Base-by-base conservation (phyloP, 2,888 invertebrate species). In the Andrena dorsata region DNA sequence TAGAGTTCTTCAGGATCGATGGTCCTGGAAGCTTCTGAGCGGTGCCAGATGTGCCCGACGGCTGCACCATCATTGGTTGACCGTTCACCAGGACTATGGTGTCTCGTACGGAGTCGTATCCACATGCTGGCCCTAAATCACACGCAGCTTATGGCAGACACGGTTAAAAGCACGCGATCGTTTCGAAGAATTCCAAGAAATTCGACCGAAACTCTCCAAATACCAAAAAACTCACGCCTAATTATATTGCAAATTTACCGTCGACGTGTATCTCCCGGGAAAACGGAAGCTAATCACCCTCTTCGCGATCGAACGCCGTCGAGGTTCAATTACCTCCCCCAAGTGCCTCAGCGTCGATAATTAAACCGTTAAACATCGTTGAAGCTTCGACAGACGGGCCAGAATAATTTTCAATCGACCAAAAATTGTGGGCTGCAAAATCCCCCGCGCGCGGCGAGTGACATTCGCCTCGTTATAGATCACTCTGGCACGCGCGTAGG, bases 51-150 rank as follows among this genome's bases (percentile, higher is more conserved):
- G 84, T 41, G 32, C 51, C 82, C 16, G 90, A 81, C 0, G 92
- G 88, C 76, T 92, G 92, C 28, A 92, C 87, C 88, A 93, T 95
- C 89, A 94, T 95, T 1, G 95, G 94, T 86, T 94, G 92, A 7
- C 94, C 94, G 76, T 94, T 93, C 10, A 94, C 94, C 77, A 95
- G 88, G 56, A 95, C 94, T 71, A 94, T 94, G 2, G 95, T 95
- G 84, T 95, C 95, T 30, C 94, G 92, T 1, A 94, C 94, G n/a
- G 94, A 94, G 76, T 95, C 94, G 80, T 94, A 95, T 61, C 94
- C 94, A 84, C 93, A 92, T 85, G 93, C 87, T 49, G 83, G 84
- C 4, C 91, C 92, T 92, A 63, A 0, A 47, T 30, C 20, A 47
- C 0, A 65, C 53, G 32, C 49, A 41, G 5, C 20, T 58, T 20